Conservation (phyloP, 1,140 invertebrate genomes). For the Drosophila pruinosa region DNA sequence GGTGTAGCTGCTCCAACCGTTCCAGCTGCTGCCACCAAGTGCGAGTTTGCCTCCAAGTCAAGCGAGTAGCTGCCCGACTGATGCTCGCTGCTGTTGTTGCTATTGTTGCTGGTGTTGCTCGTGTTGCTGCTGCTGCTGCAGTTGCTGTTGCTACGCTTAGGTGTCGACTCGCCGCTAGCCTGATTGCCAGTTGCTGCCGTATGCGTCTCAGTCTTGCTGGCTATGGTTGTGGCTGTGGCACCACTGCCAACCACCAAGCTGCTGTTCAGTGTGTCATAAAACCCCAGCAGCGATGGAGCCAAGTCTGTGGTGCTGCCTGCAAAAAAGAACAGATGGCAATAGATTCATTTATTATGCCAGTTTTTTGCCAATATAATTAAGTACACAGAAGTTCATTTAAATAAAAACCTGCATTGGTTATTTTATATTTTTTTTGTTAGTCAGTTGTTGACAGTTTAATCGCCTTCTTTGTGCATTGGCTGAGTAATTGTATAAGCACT, state of each 20-base stretch:
- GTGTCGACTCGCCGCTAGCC: constrained; percentile 56
- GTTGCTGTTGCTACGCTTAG: constrained; percentile 58
- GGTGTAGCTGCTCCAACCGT: constrained; percentile 20
- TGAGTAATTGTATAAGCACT: too few species aligned
- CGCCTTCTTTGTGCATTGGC: too few species aligned
- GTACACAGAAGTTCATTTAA: too few species aligned
- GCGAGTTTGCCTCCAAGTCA: constrained; percentile 5
- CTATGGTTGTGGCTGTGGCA: too few species aligned
- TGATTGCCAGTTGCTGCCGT: not conserved
- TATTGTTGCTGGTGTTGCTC: constrained; percentile 23
- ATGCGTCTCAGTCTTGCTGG: constrained; percentile 41
- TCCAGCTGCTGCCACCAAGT: constrained; percentile 1
- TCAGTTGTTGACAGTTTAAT: too few species aligned
- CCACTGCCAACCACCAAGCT: constrained; percentile 39
- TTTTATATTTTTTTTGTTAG: too few species aligned
- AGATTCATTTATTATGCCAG: not conserved
- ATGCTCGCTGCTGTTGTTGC: constrained; percentile 60
- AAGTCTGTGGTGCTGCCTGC: constrained; percentile 86
- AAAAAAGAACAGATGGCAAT: constrained; percentile 5
- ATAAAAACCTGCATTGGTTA: too few species aligned
- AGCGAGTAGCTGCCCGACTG: constrained; percentile 58
- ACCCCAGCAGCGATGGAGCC: constrained; percentile 85
- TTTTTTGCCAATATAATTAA: too few species aligned
- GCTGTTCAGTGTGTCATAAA: constrained; percentile 83
- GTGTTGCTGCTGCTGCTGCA: constrained; percentile 41